Conservation (phyloP, 2,113 vertebrate species). For the Erythrolamprus reginae region DNA sequence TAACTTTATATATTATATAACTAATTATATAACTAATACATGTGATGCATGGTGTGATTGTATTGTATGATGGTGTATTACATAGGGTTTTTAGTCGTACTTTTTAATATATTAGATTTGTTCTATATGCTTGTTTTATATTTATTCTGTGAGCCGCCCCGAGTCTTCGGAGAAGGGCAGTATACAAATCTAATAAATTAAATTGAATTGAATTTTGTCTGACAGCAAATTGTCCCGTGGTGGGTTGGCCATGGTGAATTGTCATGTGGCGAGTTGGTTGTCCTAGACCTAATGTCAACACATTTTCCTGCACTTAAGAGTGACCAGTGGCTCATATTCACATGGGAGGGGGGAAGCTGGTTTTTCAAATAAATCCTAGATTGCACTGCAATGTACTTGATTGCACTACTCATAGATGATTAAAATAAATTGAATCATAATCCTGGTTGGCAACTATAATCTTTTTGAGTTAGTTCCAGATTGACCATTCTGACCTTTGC, state of each 20-base stretch:
- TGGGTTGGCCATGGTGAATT: not conserved
- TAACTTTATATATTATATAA: too few relatives aligned
- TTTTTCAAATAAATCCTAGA: not conserved
- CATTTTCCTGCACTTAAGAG: not conserved
- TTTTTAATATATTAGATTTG: too few relatives aligned
- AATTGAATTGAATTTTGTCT: too few relatives aligned
- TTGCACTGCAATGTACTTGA: not conserved
- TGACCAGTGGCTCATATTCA: not conserved
- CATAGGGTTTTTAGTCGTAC: too few relatives aligned
- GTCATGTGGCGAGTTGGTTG: not conserved
- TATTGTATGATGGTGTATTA: too few relatives aligned
- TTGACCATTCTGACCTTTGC: not conserved
- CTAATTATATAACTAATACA: too few relatives aligned
- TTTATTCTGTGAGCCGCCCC: too few relatives aligned
- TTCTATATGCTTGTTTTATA: too few relatives aligned
- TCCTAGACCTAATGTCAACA: not conserved
- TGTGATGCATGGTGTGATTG: too few relatives aligned
- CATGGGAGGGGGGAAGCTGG: not conserved
- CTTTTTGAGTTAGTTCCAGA: not conserved
- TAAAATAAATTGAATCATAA: not conserved
- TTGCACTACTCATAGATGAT: not conserved
- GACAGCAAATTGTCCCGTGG: not conserved
- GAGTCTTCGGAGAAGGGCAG: too few relatives aligned
- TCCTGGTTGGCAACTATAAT: not conserved
- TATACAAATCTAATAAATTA: too few relatives aligned